Evolutionary conservation across 2,888 invertebrate species (phyloP), one percentile per base, ranked within the genome.

Genomic region (Eledona agricola): DNA sequence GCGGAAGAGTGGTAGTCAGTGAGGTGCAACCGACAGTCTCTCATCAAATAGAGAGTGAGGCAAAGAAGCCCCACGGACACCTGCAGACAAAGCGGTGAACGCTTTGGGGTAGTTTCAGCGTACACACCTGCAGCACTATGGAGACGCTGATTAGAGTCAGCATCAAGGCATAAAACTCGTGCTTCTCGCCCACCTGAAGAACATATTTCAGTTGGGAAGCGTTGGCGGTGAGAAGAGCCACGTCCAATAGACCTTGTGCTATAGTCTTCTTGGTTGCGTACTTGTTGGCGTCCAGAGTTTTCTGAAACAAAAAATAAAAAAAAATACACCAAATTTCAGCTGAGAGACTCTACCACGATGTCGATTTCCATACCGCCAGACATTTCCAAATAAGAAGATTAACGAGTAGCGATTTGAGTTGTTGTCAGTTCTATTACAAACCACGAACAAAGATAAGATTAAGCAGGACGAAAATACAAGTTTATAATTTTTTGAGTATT

Each of bases 241-340:
- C 90, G 73, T 93, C 93, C 64, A 93, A 81, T 85, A 93, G 89
- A 2, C 93, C 93, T 79, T 93, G 93, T 0, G 93, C 92, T 50
- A 93, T 91, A 0, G 93, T 93, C 77, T 94, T 94, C 77, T 93
- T 94, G 4, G 93, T 93, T 11, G 93, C 93, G 83, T 93, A 94
- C 60, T 89, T 84, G 76, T 93, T 94, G 2, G 90, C 88, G 70
- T 93, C 90, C 73, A 93, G 78, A 1, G 85, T 81, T 75, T 90
- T 91, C 87, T 87, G 75, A 26, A 79, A 78, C 23, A 55, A 65
- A 68, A 11, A 38, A 25, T n/a, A n/a, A n/a, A n/a, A n/a, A n/a
- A n/a, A n/a, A n/a, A n/a, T n/a, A n/a, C n/a, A n/a, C n/a, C n/a
- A n/a, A n/a, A n/a, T n/a, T n/a, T n/a, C n/a, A n/a, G n/a, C n/a